A percentile compares a stretch with the other conserved stretches of the same genome.
These are phyloP conservation scores for Acheta domesticus DNA, from an alignment of 2,888 invertebrate genomes.

Conservation along the genomic window DNA sequence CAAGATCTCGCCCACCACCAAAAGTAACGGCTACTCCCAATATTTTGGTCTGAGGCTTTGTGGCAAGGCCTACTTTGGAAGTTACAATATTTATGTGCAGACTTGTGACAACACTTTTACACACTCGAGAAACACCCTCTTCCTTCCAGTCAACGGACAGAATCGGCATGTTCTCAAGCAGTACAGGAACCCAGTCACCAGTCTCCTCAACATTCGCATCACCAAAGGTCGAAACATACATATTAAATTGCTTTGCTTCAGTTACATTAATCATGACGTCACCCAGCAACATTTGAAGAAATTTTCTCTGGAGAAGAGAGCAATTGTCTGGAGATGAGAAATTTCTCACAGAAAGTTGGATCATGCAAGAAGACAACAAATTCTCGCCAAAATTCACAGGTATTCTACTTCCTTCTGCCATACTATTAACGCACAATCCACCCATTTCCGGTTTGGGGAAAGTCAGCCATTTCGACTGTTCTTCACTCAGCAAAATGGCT, in stretches of 20 bases:
- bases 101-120: conserved; percentile 45
- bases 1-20: conserved; percentile 34
- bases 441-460: conserved; percentile 42
- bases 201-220: conserved; percentile 48
- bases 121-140: conserved; percentile 42
- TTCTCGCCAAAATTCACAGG: conserved; percentile 45
- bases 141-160: conserved; percentile 39
- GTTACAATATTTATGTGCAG: conserved; percentile 50
- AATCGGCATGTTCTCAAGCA: conserved; percentile 41
- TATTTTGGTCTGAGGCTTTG: conserved; percentile 51
- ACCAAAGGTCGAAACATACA: conserved; percentile 51
- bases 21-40: conserved; percentile 40
- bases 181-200: conserved; percentile 52
- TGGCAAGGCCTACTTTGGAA: conserved; percentile 50
- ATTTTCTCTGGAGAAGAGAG: conserved; percentile 43
- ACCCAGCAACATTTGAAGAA: conserved; percentile 42
- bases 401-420: conserved; percentile 38
- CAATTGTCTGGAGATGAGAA: conserved; percentile 43
- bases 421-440: conserved; percentile 41
- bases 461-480: conserved; percentile 42
- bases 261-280: conserved; percentile 43
- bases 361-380: conserved; percentile 43
- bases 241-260: conserved; percentile 40
- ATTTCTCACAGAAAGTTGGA: conserved; percentile 41
- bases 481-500: conserved; percentile 38